Evolutionary conservation across 2,888 invertebrate species (phyloP).

Genomic region (Listrodromus nycthemerus): DNA sequence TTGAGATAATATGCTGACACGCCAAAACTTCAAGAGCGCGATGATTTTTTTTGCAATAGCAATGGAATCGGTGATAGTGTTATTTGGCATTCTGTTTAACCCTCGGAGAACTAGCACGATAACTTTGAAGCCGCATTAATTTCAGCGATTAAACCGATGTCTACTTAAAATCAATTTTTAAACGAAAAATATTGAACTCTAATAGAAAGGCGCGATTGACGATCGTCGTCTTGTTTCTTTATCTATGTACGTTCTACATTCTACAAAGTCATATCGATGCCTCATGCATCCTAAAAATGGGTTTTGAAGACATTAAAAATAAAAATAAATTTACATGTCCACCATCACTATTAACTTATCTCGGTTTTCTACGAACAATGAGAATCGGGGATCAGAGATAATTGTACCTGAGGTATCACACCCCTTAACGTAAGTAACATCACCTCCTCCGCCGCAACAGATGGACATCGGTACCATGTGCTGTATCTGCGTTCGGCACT

Average conservation of each 20-base stretch:
- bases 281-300: conserved; percentile 6
- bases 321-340: neutral
- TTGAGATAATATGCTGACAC: no score
- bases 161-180: neutral
- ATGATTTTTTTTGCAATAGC: neutral
- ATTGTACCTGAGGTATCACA: conserved; percentile 76
- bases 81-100: neutral
- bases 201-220: neutral
- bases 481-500: conserved; percentile 95
- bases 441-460: conserved; percentile 85
- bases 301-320: neutral
- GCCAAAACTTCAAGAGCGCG: no score
- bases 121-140: neutral
- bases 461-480: conserved; percentile 87
- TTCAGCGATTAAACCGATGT: neutral
- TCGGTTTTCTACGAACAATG: conserved; percentile 31
- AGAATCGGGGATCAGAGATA: conserved; percentile 38
- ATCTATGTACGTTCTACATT: neutral
- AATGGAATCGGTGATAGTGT: conserved; percentile 12
- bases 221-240: neutral
- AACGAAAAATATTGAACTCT: neutral
- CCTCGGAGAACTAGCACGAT: neutral
- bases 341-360: conserved; percentile 10
- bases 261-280: neutral
- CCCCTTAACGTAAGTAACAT: conserved; percentile 78